Evolutionary conservation across 2,113 vertebrate genomes (phyloP).

Genomic region (Trogon melanurus): DNA sequence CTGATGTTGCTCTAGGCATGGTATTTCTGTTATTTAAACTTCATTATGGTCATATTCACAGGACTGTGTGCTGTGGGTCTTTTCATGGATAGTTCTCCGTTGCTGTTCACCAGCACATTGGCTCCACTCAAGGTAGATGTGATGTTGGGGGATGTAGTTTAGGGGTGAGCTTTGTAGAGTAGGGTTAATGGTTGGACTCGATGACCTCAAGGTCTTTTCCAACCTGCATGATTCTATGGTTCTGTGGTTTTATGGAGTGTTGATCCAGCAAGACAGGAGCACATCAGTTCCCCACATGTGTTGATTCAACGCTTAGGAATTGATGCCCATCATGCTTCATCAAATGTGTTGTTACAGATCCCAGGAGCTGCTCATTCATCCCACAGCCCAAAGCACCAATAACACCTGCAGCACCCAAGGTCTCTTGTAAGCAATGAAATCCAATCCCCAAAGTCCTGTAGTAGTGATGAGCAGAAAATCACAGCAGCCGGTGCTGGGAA

Average conservation of each 20-base stretch:
- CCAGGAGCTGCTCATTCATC: not conserved
- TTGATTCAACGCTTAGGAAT: not conserved
- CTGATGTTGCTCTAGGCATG: not conserved
- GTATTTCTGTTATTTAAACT: not conserved
- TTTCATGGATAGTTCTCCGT: not conserved
- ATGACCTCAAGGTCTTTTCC: too few species aligned
- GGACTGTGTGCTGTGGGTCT: not conserved
- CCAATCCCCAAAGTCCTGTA: not conserved
- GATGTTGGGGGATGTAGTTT: too few species aligned
- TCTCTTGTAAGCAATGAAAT: not conserved
- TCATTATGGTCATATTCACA: not conserved
- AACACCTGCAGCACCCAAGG: slow-evolving; percentile 1
- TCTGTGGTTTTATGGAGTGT: not conserved
- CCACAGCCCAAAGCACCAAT: not conserved
- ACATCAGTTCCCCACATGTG: rapidly evolving
- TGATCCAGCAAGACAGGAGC: not conserved
- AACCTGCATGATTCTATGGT: too few species aligned
- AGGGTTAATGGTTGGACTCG: too few species aligned
- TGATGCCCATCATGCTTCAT: not conserved
- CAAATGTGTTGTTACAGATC: not conserved
- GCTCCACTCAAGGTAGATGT: too few species aligned
- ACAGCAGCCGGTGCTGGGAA: not conserved
- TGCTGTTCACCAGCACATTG: not conserved
- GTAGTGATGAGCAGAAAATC: slow-evolving; percentile 25
- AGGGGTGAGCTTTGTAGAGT: too few species aligned